Base-by-base conservation (phyloP, 2,888 invertebrate genomes). In the Priocnemis perturbator region DNA sequence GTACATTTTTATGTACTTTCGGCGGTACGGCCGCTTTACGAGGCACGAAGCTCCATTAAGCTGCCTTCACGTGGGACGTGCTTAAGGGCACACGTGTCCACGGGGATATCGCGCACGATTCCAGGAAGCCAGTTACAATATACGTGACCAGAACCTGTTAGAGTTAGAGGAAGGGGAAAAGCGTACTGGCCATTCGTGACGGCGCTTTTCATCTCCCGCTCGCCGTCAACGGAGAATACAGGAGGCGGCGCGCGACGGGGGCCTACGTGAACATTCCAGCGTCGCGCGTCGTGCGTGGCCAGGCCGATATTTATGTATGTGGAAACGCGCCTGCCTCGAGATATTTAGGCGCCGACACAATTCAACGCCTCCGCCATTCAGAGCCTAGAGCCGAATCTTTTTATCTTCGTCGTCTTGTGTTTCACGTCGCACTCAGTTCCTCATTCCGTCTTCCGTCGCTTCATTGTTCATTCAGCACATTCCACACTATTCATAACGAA, bases 261-360 rank as follows among this genome's bases (percentile, higher is more conserved):
- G 26, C 14, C 30, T 48, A 69, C 70, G 71, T 71, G 69, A 53
- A 65, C 70, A 73, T 76, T 75, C 71, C 61, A 66, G 74, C 65
- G 63, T 64, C 26, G 26, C 5, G 5, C 19, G 67, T 64, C 26
- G 26, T 26, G 5, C 19, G 67, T 50, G 60, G 30, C 52, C 60
- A 64, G 45, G 26, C 53, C 37, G 30, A 37, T 30, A 17, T 26
- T 26, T 17, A 15, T 14, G 30, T 17, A 15, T 14, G 30, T 5
- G 0, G 30, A 26, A 11, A 19, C 30, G 37, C 14, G 11, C 11
- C 37, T 37, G 37, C 50, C 17, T 50, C 52, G 50, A 78, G 69
- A 81, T 74, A 81, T 79, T 82, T 78, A 78, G 67, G 78, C 79
- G 79, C 82, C 74, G 65, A 72, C 69, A 21, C 47, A 60, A 67